These are phyloP conservation scores for Phenganax marumi DNA, from an alignment of 92 coral and sea anemone species.

Conservation along the genomic window DNA sequence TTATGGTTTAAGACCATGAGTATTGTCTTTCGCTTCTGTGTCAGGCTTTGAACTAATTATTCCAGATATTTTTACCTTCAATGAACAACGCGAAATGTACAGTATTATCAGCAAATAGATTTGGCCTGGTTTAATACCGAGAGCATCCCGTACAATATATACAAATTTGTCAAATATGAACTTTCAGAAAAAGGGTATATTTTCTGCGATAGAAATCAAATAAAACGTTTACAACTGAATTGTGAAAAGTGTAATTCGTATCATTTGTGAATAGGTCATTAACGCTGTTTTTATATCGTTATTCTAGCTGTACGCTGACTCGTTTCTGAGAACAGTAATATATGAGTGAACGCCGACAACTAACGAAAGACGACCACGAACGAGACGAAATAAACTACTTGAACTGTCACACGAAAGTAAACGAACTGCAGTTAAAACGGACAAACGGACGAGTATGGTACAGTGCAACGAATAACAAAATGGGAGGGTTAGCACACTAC, in stretches of 20 bases:
- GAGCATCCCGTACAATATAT: too few relatives aligned
- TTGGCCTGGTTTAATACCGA: too few relatives aligned
- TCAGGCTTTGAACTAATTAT: too few relatives aligned
- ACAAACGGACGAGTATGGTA: neutral
- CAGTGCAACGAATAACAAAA: neutral
- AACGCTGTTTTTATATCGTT: neutral
- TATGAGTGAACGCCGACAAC: neutral
- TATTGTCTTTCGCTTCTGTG: too few relatives aligned
- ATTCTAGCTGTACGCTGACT: slow-evolving; percentile 25
- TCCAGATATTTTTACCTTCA: too few relatives aligned
- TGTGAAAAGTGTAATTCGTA: neutral
- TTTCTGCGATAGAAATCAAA: too few relatives aligned
- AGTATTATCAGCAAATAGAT: too few relatives aligned
- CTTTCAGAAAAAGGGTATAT: too few relatives aligned
- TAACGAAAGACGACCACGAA: slow-evolving; percentile 3
- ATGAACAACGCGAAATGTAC: too few relatives aligned
- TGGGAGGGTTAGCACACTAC: neutral
- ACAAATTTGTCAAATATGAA: too few relatives aligned
- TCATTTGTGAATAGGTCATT: neutral
- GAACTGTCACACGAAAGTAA: neutral
- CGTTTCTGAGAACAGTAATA: slow-evolving; percentile 11
- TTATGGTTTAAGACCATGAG: too few relatives aligned
- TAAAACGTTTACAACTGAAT: neutral
- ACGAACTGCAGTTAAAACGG: neutral
- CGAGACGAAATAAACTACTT: slow-evolving; percentile 15